Evolutionary conservation across 2,113 vertebrate genomes (phyloP).

Genomic region (Hymenochirus boettgeri): DNA sequence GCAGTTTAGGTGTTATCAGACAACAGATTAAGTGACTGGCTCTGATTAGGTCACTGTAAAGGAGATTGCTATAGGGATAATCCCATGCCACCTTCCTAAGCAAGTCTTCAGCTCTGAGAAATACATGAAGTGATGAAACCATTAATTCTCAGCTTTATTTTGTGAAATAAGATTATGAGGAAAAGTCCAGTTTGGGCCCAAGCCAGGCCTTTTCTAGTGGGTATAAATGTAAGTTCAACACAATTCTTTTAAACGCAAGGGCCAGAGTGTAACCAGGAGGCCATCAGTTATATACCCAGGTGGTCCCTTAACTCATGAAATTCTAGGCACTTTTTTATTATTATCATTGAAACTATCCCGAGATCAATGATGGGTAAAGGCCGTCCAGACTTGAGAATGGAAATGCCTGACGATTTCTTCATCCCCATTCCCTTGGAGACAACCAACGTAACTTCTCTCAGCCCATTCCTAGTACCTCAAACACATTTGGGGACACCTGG

Average conservation of each 20-base stretch:
- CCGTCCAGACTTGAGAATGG: slow-evolving; percentile 39
- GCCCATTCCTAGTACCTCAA: slow-evolving; percentile 69
- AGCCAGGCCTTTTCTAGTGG: slow-evolving; percentile 21
- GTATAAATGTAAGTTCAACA: slow-evolving; percentile 28
- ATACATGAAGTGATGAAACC: slow-evolving; percentile 33
- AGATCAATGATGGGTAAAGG: slow-evolving; percentile 49
- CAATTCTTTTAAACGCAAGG: slow-evolving; percentile 15
- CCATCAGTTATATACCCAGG: background rate
- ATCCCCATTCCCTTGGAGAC: slow-evolving; percentile 61
- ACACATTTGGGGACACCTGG: slow-evolving; percentile 61
- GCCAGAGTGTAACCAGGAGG: background rate
- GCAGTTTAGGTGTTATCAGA: background rate
- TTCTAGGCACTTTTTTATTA: slow-evolving; percentile 4
- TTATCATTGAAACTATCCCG: background rate
- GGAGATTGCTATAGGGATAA: slow-evolving; percentile 41
- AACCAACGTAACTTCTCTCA: slow-evolving; percentile 59
- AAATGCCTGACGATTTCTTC: slow-evolving; percentile 66
- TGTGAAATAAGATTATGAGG: slow-evolving; percentile 41
- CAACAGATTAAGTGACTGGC: slow-evolving; percentile 21
- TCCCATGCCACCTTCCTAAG: slow-evolving; percentile 39
- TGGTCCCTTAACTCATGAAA: slow-evolving; percentile 1
- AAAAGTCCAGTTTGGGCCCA: slow-evolving; percentile 18
- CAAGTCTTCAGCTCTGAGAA: slow-evolving; percentile 6
- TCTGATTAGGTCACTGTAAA: slow-evolving; percentile 38
- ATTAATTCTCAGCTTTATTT: slow-evolving; percentile 45